These are phyloP conservation scores for Metacarcinus magister DNA, from an alignment of 2,888 invertebrate species.

Conservation along the genomic window DNA sequence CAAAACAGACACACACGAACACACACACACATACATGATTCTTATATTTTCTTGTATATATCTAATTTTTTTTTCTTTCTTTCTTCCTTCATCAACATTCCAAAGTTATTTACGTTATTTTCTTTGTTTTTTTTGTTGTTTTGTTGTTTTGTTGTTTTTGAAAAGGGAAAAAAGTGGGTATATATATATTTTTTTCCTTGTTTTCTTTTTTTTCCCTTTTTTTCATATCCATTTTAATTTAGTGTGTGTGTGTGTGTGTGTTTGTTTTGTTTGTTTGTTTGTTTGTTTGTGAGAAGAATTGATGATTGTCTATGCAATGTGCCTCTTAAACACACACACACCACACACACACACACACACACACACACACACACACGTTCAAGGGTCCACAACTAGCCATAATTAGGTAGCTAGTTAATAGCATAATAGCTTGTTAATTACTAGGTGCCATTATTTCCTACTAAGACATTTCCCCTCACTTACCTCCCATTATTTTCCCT, in stretches of 20 bases:
- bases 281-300: neutral
- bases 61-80: too few relatives aligned
- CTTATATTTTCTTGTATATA: neutral
- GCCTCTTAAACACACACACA: neutral
- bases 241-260: neutral
- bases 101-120: neutral
- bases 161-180: neutral
- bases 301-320: neutral
- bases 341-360: conserved; percentile 32
- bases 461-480: neutral
- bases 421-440: neutral
- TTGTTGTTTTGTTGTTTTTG: too few relatives aligned
- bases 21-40: conserved; percentile 43
- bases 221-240: neutral
- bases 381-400: neutral
- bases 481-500: neutral
- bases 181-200: neutral
- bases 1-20: conserved; percentile 28
- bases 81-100: neutral
- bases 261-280: neutral
- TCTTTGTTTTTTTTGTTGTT: neutral
- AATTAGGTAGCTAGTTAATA: neutral
- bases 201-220: neutral
- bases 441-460: neutral
- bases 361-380: conserved; percentile 27